Evolutionary conservation across 2,797 vertebrate species (phyloP), one percentile per base, ranked within the genome.

Genomic region (Danionella dracula): DNA sequence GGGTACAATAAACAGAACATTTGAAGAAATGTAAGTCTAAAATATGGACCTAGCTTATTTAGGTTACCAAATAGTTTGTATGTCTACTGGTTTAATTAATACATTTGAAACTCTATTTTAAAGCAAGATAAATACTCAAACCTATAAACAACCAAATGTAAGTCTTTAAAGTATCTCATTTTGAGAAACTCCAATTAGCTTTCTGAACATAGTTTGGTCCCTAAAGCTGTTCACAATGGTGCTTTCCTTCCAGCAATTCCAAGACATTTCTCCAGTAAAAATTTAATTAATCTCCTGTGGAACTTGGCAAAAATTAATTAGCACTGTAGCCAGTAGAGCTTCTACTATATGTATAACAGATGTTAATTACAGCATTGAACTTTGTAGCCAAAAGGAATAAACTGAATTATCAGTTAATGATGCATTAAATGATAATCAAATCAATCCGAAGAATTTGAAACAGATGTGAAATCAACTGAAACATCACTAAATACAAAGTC

Each of bases 271-370:
- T 29, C 46, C 42, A 42, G 51, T 62, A 55, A 48, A 62, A 49
- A 4, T 8, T 17, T 64, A 53, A 68, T 68, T 64, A 64, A 64
- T 68, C 53, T 73, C 51, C 31, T 44, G 70, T 29, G 51, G 16
- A 50, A 40, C 48, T 8, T 1, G 29, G 16, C 57, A 57, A 51
- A 67, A 62, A 45, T 38, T 27, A 46, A 59, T 73, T 63, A 53
- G 51, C 44, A 20, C 46, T 42, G 48, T 53, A 38, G 17, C 42
- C 13, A 51, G 38, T 8, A 31, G 7, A 49, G 31, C 19, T 45
- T 23, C 40, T 35, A 23, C 58, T 27, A 27, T 53, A 55, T 66
- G 42, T 60, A 41, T 53, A 65, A 70, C 53, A 56, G 20, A 20
- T 35, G 10, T 16, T 68, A 27, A 66, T 56, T 54, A 53, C 34